phyloP scores from a whole-genome alignment of 2,888 invertebrate species.

The Sympetrum striolatum region DNA sequence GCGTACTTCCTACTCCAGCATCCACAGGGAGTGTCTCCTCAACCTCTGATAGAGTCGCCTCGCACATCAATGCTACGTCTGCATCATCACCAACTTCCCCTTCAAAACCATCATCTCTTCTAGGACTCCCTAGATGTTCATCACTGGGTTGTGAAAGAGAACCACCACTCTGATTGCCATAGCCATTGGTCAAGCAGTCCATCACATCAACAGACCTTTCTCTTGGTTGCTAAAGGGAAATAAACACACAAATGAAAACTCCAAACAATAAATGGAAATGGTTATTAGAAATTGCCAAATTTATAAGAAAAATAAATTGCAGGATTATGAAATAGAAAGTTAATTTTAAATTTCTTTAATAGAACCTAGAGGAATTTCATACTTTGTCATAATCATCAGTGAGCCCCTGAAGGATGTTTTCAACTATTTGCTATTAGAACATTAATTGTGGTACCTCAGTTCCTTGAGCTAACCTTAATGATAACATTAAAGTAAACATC shows the following conservation, averaged over 20 bases:
- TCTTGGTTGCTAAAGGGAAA: neutral
- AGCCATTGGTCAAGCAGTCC: neutral
- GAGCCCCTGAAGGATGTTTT: no score
- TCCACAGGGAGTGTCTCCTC: constrained; percentile 1
- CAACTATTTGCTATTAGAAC: no score
- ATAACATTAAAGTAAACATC: no score
- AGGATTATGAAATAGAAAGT: no score
- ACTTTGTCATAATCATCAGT: no score
- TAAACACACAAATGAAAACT: neutral
- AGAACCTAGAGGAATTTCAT: no score
- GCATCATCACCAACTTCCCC: constrained; percentile 4
- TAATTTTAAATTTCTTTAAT: no score
- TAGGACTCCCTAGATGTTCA: neutral
- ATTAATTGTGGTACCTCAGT: no score
- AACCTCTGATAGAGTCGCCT: constrained; percentile 4
- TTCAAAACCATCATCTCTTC: constrained; percentile 18
- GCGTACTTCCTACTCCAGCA: neutral
- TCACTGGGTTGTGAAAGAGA: neutral
- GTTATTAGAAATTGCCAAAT: no score
- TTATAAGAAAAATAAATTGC: no score
- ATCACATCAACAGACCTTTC: neutral
- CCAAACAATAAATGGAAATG: neutral
- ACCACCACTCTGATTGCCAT: neutral
- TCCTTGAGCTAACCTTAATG: no score
- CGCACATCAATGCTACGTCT: constrained; percentile 26